Percentiles rank a stretch among this genome's conserved stretches.
Conservation (phyloP, 1,140 invertebrate species). For the Drosophila kohkoa region DNA sequence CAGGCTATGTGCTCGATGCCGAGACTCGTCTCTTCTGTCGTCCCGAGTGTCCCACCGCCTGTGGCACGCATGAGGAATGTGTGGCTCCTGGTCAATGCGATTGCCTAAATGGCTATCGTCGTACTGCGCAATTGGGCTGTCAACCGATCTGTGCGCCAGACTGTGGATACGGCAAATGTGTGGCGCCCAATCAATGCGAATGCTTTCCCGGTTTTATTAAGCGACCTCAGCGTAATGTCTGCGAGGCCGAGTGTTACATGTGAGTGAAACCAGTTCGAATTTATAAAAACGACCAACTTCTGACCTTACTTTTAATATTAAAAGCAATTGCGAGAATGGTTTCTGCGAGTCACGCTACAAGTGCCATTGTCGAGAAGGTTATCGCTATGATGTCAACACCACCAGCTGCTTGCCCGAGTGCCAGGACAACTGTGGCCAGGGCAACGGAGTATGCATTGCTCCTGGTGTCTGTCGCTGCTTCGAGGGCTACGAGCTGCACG, state of each 20-base stretch:
- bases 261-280: slow-evolving; percentile 36
- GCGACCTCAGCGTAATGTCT: slow-evolving; percentile 70
- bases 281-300: neutral
- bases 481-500: slow-evolving; percentile 85
- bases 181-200: slow-evolving; percentile 87
- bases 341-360: slow-evolving; percentile 86
- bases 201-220: slow-evolving; percentile 86
- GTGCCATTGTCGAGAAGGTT: slow-evolving; percentile 87
- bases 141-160: slow-evolving; percentile 84
- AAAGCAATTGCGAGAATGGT: slow-evolving; percentile 86
- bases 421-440: slow-evolving; percentile 78
- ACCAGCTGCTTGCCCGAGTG: slow-evolving; percentile 78
- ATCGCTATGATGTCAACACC: slow-evolving; percentile 85
- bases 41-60: slow-evolving; percentile 78
- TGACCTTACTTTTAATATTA: slow-evolving; percentile 7
- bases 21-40: slow-evolving; percentile 85
- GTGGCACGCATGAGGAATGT: slow-evolving; percentile 85
- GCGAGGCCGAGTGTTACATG: slow-evolving; percentile 80
- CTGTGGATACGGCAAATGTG: slow-evolving; percentile 87
- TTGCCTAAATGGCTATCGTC: slow-evolving; percentile 87
- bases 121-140: slow-evolving; percentile 66
- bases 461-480: slow-evolving; percentile 87
- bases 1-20: slow-evolving; percentile 87
- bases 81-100: slow-evolving; percentile 86
- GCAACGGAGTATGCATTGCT: slow-evolving; percentile 85